Evolutionary conservation across 2,888 invertebrate genomes (phyloP).

Genomic region (Tricholauxania praeusta): DNA sequence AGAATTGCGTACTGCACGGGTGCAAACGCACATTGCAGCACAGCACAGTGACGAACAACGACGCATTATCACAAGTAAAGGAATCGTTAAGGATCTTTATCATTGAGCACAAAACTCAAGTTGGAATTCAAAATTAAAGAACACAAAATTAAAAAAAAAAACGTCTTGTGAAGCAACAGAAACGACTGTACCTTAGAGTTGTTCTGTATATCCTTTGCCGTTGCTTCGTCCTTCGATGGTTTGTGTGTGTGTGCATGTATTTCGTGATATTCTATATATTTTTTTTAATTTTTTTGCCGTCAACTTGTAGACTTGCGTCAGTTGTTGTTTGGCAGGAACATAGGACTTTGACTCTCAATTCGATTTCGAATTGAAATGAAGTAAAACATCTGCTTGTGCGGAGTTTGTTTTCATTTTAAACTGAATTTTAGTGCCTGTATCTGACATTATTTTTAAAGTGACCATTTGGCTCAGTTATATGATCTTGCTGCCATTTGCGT

Average conservation of each 20-base stretch:
- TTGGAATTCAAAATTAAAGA: background rate
- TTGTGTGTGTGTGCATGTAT: too few species aligned
- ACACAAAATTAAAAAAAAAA: background rate
- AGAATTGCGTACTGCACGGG: background rate
- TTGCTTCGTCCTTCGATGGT: background rate
- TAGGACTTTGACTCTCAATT: constrained; percentile 13
- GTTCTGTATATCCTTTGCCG: background rate
- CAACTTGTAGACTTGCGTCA: background rate
- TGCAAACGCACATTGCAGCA: constrained; percentile 1
- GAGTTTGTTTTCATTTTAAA: background rate
- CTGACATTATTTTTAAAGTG: background rate
- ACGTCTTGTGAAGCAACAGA: background rate
- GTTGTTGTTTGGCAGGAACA: background rate
- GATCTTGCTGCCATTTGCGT: too few species aligned
- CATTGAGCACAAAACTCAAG: constrained; percentile 1
- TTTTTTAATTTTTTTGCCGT: background rate
- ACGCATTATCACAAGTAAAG: background rate
- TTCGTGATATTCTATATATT: background rate
- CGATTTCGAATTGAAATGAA: background rate
- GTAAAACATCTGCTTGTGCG: constrained; percentile 15
- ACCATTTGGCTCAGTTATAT: too few species aligned
- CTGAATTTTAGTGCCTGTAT: background rate
- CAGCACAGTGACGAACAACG: background rate
- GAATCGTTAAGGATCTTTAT: background rate
- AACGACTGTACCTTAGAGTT: constrained; percentile 13